Conservation (phyloP, 2,113 vertebrate species). For the Phrynocephalus versicolor region DNA sequence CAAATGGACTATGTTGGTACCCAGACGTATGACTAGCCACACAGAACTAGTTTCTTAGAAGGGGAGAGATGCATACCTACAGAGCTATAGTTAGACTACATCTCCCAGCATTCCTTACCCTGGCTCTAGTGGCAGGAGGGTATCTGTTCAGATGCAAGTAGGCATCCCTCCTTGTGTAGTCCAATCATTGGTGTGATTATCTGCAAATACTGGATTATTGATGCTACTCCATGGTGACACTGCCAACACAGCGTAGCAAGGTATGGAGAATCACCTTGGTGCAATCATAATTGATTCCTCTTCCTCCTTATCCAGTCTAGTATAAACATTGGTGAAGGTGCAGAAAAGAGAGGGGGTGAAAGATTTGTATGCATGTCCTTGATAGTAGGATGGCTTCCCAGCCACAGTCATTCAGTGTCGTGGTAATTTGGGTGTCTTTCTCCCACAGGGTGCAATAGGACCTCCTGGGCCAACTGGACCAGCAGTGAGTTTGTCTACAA, state of each 20-base stretch:
- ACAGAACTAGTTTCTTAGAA: not conserved
- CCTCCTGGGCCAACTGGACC: slow-evolving; percentile 87
- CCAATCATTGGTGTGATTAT: too few relatives aligned
- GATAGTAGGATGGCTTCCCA: too few relatives aligned
- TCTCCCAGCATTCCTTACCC: too few relatives aligned
- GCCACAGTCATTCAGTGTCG: not conserved
- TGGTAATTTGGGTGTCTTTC: slow-evolving; percentile 33
- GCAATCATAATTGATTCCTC: not conserved
- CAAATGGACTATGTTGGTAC: not conserved
- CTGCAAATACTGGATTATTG: not conserved
- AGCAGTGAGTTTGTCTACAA: slow-evolving; percentile 82
- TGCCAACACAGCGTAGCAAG: not conserved
- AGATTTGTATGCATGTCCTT: too few relatives aligned
- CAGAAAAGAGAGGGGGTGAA: too few relatives aligned
- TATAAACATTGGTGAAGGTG: not conserved
- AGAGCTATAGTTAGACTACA: too few relatives aligned
- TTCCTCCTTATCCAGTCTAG: not conserved
- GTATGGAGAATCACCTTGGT: not conserved
- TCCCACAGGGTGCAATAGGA: slow-evolving; percentile 84
- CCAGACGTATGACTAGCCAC: not conserved
- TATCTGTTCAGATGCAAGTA: not conserved
- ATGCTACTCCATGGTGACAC: not conserved
- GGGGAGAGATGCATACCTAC: too few relatives aligned
- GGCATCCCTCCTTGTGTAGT: not conserved
- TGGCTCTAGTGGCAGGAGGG: not conserved